phyloP scores from a whole-genome alignment of 2,113 vertebrate species.

The Antechinus stuartii region DNA sequence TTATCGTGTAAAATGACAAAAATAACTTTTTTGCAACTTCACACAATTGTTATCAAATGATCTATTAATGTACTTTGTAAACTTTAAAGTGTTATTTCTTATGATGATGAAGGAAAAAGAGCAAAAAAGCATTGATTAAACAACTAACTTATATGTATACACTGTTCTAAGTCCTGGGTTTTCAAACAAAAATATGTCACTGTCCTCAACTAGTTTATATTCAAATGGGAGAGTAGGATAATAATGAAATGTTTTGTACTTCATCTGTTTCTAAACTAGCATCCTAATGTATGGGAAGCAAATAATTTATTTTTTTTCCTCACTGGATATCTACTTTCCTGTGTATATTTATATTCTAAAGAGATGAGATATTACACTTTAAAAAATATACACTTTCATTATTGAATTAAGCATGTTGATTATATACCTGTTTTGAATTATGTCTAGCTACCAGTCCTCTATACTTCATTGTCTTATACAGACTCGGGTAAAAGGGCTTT shows the following conservation, averaged over 20 bases:
- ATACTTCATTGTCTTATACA: constrained; percentile 66
- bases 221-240: background rate
- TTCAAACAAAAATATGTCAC: background rate
- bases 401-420: constrained; percentile 76
- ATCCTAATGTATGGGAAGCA: constrained; percentile 68
- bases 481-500: constrained; percentile 62
- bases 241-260: constrained; percentile 66
- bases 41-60: background rate
- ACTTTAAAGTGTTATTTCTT: background rate
- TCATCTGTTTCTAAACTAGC: constrained; percentile 69
- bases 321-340: constrained; percentile 54
- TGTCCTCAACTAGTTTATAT: background rate
- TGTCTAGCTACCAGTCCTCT: constrained; percentile 71
- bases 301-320: constrained; percentile 72
- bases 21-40: background rate
- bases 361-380: constrained; percentile 32
- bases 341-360: constrained; percentile 71
- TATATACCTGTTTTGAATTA: constrained; percentile 63
- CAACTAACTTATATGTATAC: background rate
- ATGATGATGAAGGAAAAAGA: background rate
- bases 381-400: constrained; percentile 51
- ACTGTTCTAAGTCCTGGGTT: background rate
- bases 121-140: background rate
- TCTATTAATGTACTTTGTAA: background rate
- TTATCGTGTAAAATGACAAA: background rate